Percentiles rank a stretch among this genome's conserved stretches.
Evolutionary conservation across 2,797 vertebrate genomes (phyloP).

Genomic region (Pelobates cultripes): DNA sequence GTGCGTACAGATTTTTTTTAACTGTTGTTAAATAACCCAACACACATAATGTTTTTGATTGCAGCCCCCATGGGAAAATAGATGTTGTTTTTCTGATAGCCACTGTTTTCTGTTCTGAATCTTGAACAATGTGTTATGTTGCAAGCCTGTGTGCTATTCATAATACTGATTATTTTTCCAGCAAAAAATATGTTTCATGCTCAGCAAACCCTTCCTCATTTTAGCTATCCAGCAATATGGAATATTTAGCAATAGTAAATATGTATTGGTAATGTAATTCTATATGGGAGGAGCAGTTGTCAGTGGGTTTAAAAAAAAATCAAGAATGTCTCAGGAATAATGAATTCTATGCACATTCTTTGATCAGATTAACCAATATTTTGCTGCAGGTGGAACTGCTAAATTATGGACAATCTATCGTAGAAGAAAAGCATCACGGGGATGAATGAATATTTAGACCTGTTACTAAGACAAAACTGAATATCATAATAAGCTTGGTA

Average conservation of each 20-base stretch:
- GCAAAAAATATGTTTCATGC: conserved; percentile 13
- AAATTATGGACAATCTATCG: conserved; percentile 6
- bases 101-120: conserved; percentile 44
- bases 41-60: conserved; percentile 42
- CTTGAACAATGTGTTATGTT: conserved; percentile 39
- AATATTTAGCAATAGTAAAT: conserved; percentile 30
- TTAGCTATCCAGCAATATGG: conserved; percentile 27
- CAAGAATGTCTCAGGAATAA: conserved; percentile 28
- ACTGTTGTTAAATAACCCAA: conserved; percentile 33
- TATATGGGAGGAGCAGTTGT: conserved; percentile 2
- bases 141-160: conserved; percentile 37
- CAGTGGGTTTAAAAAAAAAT: conserved; percentile 28
- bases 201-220: conserved; percentile 24
- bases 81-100: conserved; percentile 49
- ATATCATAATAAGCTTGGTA: no score
- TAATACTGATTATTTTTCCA: conserved; percentile 48
- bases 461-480: no score
- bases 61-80: conserved; percentile 45
- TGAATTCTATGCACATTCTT: conserved; percentile 7
- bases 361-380: conserved; percentile 17
- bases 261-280: neutral
- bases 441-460: neutral
- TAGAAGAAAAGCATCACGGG: neutral
- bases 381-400: conserved; percentile 20
- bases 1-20: no score